Conservation (phyloP, 2,113 vertebrate genomes). For the Anguilla japonica region DNA sequence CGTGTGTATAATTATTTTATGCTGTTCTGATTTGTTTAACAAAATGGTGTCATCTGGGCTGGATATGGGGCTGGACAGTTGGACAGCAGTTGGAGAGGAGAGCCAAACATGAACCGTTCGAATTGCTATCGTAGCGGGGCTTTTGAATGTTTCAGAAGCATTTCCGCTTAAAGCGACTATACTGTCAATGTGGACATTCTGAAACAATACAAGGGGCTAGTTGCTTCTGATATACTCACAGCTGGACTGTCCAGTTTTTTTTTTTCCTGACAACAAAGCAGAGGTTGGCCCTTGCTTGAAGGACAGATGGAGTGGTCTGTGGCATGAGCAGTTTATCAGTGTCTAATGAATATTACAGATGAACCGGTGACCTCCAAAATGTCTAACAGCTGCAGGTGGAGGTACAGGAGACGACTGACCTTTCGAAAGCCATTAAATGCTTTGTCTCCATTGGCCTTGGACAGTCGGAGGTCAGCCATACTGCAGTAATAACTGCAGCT, state of each 20-base stretch:
- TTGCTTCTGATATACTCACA: neutral
- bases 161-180: neutral
- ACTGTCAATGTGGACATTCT: neutral
- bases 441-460: neutral
- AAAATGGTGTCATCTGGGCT: neutral
- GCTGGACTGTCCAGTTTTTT: neutral
- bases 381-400: neutral
- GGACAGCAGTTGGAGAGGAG: neutral
- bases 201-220: neutral
- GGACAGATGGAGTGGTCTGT: neutral
- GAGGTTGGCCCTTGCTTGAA: neutral
- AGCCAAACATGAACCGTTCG: neutral
- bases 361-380: neutral
- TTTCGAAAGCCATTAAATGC: neutral
- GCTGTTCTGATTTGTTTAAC: neutral
- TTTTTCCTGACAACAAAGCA: neutral
- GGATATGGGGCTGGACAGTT: neutral
- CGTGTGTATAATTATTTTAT: constrained; percentile 9
- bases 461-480: neutral
- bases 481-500: neutral
- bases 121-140: neutral
- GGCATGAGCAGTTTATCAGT: neutral
- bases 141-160: neutral
- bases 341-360: neutral
- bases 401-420: neutral